Evolutionary conservation across 2,888 invertebrate species (phyloP).

Genomic region (Eumacrocentrus americanus): DNA sequence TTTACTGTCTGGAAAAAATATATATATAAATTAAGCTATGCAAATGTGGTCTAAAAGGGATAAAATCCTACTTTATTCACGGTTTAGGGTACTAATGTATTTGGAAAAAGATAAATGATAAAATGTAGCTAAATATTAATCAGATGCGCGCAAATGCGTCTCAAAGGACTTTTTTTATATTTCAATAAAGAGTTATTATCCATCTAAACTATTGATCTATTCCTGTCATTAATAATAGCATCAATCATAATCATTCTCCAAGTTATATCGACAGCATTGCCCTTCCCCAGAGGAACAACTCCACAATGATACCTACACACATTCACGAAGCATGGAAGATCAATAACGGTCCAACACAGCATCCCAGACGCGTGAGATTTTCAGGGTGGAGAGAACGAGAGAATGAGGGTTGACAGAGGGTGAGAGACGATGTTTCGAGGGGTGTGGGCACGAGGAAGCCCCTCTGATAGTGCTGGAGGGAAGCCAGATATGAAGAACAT

Average conservation of each 20-base stretch:
- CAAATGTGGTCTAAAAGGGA: not conserved
- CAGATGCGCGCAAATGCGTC: not conserved
- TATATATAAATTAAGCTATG: not conserved
- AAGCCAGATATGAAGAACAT: slow-evolving; percentile 53
- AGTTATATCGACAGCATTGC: not conserved
- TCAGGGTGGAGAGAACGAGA: no score
- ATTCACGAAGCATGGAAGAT: slow-evolving; percentile 36
- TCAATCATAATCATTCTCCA: not conserved
- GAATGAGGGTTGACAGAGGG: slow-evolving; percentile 43
- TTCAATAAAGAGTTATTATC: not conserved
- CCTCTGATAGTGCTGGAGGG: slow-evolving; percentile 47
- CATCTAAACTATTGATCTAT: not conserved
- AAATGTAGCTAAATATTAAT: not conserved
- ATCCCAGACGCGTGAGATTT: slow-evolving; percentile 44
- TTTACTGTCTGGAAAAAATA: not conserved
- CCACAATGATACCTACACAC: not conserved
- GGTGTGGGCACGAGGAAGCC: slow-evolving; percentile 42
- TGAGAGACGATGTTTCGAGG: slow-evolving; percentile 33
- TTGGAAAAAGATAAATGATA: no score
- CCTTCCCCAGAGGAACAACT: not conserved
- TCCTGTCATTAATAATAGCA: not conserved
- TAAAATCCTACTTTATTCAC: not conserved
- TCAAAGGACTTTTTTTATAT: slow-evolving; percentile 1
- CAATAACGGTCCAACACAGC: slow-evolving; percentile 59
- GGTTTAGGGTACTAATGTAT: not conserved